Conservation (phyloP, 2,888 invertebrate genomes). For the Meiosimyza decipiens region DNA sequence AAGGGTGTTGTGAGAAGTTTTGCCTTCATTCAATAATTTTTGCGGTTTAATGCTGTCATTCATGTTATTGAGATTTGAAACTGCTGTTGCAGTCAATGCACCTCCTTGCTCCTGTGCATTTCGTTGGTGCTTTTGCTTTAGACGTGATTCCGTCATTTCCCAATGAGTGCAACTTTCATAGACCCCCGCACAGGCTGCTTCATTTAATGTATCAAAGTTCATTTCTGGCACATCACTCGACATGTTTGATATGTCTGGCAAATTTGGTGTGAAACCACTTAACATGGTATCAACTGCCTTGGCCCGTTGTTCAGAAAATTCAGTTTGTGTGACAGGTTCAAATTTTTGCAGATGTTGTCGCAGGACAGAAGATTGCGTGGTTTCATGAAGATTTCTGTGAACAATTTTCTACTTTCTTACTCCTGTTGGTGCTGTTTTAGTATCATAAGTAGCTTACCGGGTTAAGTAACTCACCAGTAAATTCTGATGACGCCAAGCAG, state of each 20-base stretch:
- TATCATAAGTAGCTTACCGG: conserved; percentile 36
- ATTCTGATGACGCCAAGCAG: conserved; percentile 52
- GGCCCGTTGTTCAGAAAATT: conserved; percentile 35
- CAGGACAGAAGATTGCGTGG: neutral
- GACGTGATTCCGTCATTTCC: conserved; percentile 31
- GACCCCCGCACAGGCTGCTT: conserved; percentile 42
- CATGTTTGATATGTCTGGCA: neutral
- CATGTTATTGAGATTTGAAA: neutral
- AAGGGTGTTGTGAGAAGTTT: neutral
- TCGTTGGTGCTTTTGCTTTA: neutral
- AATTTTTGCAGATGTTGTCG: neutral
- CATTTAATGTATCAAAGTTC: conserved; percentile 4
- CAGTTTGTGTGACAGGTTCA: neutral
- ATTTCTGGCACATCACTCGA: conserved; percentile 15
- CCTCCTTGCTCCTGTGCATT: neutral
- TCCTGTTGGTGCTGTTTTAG: too few species aligned
- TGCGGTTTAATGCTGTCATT: neutral
- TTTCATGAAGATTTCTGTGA: conserved; percentile 5
- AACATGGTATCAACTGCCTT: conserved; percentile 28
- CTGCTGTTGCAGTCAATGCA: neutral
- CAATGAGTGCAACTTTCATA: conserved; percentile 43
- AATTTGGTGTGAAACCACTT: neutral
- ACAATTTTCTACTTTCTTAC: neutral
- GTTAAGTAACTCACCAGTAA: conserved; percentile 46
- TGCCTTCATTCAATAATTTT: neutral